A percentile compares a stretch with the other conserved stretches of the same genome.
These are phyloP conservation scores for Erebia aethiops DNA, from an alignment of 2,888 invertebrate species.

Conservation along the genomic window DNA sequence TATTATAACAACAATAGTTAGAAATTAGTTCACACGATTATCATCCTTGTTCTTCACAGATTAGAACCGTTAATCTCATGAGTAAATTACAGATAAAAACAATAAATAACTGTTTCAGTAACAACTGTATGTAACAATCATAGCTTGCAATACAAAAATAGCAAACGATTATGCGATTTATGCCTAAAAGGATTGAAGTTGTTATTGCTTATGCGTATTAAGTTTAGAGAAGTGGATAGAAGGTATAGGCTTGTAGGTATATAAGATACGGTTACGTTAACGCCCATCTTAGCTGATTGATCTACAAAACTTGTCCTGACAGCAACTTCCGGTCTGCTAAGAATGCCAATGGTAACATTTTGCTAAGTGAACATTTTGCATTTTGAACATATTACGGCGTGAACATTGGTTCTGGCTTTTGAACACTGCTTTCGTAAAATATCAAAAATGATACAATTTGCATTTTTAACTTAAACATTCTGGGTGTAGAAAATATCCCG, in stretches of 20 bases:
- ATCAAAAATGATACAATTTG: no score
- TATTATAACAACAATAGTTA: conserved; percentile 13
- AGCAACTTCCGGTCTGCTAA: conserved; percentile 28
- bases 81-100: neutral
- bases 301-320: conserved; percentile 34
- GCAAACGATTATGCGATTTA: conserved; percentile 16
- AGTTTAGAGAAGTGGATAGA: neutral
- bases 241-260: neutral
- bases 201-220: conserved; percentile 10
- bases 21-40: conserved; percentile 21
- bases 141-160: conserved; percentile 3
- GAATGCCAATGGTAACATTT: conserved; percentile 23
- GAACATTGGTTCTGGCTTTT: no score
- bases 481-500: no score
- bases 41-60: conserved; percentile 10
- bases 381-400: no score
- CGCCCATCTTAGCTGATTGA: conserved; percentile 16
- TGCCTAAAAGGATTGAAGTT: neutral
- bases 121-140: conserved; percentile 4
- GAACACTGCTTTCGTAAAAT: no score
- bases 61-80: conserved; percentile 20
- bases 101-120: neutral
- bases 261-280: conserved; percentile 24
- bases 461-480: no score
- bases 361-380: neutral